Evolutionary conservation across 2,888 invertebrate species (phyloP), one percentile per base, ranked within the genome.

Genomic region (Amiota mariae): DNA sequence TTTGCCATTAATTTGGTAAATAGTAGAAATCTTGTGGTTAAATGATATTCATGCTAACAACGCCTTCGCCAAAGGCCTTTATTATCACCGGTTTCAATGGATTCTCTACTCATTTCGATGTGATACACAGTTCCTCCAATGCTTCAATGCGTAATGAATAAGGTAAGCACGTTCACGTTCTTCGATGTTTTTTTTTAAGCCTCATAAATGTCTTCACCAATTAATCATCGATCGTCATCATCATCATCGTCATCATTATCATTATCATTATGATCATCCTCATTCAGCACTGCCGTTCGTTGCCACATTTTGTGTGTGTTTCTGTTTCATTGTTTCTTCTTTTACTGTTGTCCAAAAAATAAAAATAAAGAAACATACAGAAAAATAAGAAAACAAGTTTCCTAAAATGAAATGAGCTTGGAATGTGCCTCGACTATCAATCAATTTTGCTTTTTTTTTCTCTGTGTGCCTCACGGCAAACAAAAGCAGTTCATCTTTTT

Each of bases 351-450:
- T 71, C 82, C 85, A 84, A 67, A 63, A 66, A 64, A 36, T 0
- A 36, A 36, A 36, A 2, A 36, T 36, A 36, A 0, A 36, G 6
- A 2, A 36, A 36, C 2, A 36, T 36, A 36, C 8, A 36, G 36
- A 36, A 36, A 36, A 36, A 36, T 6, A 36, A n/a, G 54, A 80
- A 85, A 83, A 83, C 83, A 79, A 80, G 85, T 83, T 83, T 73
- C 54, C 51, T 51, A 13, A 56, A 2, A 18, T 15, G 71, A 67
- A 59, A 49, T 76, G 54, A 75, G 75, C 77, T 59, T 82, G 86
- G 85, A 82, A 83, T 83, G 86, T 85, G 86, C 86, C 83, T 77
- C 72, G 86, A 85, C 85, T 83, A 83, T 85, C 86, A 83, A 83
- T 83, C 83, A 83, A 80, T 78, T 80, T 78, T 74, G 66, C 24